Percentiles rank a stretch among this genome's conserved stretches.
Evolutionary conservation across 1,140 invertebrate genomes (phyloP).

Genomic region (Delia radicum): DNA sequence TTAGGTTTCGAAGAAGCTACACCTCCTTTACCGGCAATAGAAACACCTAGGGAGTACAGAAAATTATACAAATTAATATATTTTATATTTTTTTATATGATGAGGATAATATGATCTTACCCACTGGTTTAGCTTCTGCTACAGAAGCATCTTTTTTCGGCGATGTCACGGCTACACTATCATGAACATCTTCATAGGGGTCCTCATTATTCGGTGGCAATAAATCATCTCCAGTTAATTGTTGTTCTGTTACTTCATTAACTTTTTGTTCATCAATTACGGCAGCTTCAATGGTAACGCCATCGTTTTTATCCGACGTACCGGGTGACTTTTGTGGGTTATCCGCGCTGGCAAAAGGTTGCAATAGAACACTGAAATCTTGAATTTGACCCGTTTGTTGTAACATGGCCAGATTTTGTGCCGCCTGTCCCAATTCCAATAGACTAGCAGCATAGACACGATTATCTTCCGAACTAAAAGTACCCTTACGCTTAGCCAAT

Average conservation of each 20-base stretch:
- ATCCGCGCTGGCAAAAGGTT: slow-evolving; percentile 28
- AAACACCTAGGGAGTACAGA: slow-evolving; percentile 60
- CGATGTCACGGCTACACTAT: slow-evolving; percentile 55
- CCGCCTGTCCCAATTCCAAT: slow-evolving; percentile 55
- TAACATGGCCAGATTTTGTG: slow-evolving; percentile 56
- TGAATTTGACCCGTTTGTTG: slow-evolving; percentile 51
- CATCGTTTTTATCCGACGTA: slow-evolving; percentile 48
- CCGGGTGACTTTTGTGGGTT: slow-evolving; percentile 22
- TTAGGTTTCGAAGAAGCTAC: slow-evolving; percentile 68
- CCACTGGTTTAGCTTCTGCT: slow-evolving; percentile 71
- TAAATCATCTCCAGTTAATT: slow-evolving; percentile 42
- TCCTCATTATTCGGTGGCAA: slow-evolving; percentile 45
- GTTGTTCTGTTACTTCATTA: slow-evolving; percentile 48
- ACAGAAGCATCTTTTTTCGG: slow-evolving; percentile 63
- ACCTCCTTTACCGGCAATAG: slow-evolving; percentile 65
- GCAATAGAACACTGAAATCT: slow-evolving; percentile 50
- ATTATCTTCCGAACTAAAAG: slow-evolving; percentile 56
- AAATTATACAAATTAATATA: neutral
- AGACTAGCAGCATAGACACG: slow-evolving; percentile 56
- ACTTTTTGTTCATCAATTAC: slow-evolving; percentile 35
- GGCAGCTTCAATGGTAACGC: neutral
- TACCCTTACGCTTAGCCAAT: slow-evolving; percentile 56
- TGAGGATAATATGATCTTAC: slow-evolving; percentile 49
- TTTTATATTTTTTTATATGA: no score
- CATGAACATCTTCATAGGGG: slow-evolving; percentile 48